Conservation (phyloP, 1,140 invertebrate genomes). For the Homalodisca vitripennis region DNA sequence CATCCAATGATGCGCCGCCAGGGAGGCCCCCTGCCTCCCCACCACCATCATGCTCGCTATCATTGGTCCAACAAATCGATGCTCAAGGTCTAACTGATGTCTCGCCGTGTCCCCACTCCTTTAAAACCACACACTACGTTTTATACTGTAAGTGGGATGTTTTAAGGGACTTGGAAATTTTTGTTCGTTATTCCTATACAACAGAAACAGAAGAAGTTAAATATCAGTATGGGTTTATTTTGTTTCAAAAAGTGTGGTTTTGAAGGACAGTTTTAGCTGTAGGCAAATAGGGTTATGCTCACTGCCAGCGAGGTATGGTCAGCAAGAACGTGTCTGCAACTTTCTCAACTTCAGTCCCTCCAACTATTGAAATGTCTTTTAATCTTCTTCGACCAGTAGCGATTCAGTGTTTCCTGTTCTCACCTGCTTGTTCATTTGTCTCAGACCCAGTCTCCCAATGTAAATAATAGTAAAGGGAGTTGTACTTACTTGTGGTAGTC, state of each 20-base stretch:
- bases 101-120: too few relatives aligned
- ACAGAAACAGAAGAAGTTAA: too few relatives aligned
- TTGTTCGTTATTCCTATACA: too few relatives aligned
- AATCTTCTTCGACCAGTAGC: too few relatives aligned
- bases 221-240: too few relatives aligned
- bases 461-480: not conserved
- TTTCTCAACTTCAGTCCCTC: too few relatives aligned
- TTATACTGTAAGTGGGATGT: too few relatives aligned
- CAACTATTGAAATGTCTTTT: too few relatives aligned
- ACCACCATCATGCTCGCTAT: constrained; percentile 16
- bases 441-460: too few relatives aligned
- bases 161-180: too few relatives aligned
- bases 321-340: not conserved
- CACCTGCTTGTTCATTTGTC: too few relatives aligned
- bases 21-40: constrained; percentile 12
- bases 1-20: constrained; percentile 31
- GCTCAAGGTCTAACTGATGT: constrained; percentile 31
- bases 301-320: not conserved
- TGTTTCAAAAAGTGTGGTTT: constrained; percentile 2
- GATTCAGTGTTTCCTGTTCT: too few relatives aligned
- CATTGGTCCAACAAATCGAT: constrained; percentile 29
- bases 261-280: constrained; percentile 16
- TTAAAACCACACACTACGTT: constrained; percentile 20
- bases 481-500: constrained; percentile 13
- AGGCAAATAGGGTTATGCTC: constrained; percentile 21